These are phyloP conservation scores for Myotis vivesi DNA, from an alignment of 2,797 vertebrate genomes.

Conservation along the genomic window DNA sequence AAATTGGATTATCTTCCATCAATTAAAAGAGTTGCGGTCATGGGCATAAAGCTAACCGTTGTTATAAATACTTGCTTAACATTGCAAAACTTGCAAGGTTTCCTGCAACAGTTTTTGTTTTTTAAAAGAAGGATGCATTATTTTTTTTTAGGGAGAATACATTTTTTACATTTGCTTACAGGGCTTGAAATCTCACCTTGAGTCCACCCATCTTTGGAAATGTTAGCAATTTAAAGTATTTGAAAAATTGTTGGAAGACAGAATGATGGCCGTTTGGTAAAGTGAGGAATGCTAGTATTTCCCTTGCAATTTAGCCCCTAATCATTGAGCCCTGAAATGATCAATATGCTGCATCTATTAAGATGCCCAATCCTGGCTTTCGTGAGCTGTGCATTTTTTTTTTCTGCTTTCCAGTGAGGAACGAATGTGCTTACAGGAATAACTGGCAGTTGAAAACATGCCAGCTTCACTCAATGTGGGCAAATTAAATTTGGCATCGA, in stretches of 20 bases:
- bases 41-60: neutral
- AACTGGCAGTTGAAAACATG: slow-evolving; percentile 43
- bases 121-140: neutral
- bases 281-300: neutral
- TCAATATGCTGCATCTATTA: slow-evolving; percentile 30
- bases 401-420: neutral
- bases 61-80: slow-evolving; percentile 34
- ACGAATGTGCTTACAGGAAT: slow-evolving; percentile 28
- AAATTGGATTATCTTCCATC: slow-evolving; percentile 68
- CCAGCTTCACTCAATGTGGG: slow-evolving; percentile 52
- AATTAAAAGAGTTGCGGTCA: neutral
- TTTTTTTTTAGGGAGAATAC: neutral
- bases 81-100: neutral
- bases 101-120: neutral
- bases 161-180: neutral
- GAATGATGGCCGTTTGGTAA: neutral
- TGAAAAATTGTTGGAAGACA: neutral
- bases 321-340: slow-evolving; percentile 8
- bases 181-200: neutral
- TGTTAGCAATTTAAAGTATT: neutral
- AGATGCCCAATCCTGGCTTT: neutral
- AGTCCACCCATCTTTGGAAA: neutral
- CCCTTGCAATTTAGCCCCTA: neutral
- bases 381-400: neutral
- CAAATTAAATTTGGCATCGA: slow-evolving; percentile 64